Evolutionary conservation across 2,888 invertebrate genomes (phyloP).

Genomic region (Latrodectus elegans): DNA sequence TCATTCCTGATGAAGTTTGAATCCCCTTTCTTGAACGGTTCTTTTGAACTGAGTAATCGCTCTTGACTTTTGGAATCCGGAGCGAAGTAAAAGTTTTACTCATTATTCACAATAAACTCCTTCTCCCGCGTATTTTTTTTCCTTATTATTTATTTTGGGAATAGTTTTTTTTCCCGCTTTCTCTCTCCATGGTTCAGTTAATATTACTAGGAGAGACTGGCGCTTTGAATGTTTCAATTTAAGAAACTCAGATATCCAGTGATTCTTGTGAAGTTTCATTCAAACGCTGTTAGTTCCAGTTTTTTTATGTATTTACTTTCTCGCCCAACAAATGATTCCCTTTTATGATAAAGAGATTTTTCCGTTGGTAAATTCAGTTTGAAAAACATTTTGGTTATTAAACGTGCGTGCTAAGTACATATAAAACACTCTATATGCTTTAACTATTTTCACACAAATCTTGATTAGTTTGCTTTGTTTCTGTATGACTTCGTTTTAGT

Average conservation of each 20-base stretch:
- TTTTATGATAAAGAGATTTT: too few relatives aligned
- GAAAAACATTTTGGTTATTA: too few relatives aligned
- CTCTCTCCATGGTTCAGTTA: background rate
- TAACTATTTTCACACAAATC: too few relatives aligned
- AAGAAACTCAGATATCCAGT: background rate
- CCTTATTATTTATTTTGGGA: background rate
- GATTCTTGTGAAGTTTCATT: too few relatives aligned
- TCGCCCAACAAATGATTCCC: too few relatives aligned
- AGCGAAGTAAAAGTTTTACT: constrained; percentile 12
- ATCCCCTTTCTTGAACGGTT: background rate
- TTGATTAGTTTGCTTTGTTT: too few relatives aligned
- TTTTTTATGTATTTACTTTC: too few relatives aligned
- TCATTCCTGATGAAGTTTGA: constrained; percentile 57
- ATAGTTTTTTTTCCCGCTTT: background rate
- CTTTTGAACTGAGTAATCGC: constrained; percentile 31
- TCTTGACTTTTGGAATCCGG: constrained; percentile 24
- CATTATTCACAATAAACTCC: constrained; percentile 21
- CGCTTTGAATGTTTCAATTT: background rate
- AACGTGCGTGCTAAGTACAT: too few relatives aligned
- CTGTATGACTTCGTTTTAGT: too few relatives aligned
- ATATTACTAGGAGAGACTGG: background rate
- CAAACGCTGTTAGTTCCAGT: too few relatives aligned
- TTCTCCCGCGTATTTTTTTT: background rate
- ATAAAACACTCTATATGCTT: too few relatives aligned
- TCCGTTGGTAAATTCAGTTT: too few relatives aligned